Base-by-base conservation (phyloP, 2,888 invertebrate species). In the Netelia fuscicornis region DNA sequence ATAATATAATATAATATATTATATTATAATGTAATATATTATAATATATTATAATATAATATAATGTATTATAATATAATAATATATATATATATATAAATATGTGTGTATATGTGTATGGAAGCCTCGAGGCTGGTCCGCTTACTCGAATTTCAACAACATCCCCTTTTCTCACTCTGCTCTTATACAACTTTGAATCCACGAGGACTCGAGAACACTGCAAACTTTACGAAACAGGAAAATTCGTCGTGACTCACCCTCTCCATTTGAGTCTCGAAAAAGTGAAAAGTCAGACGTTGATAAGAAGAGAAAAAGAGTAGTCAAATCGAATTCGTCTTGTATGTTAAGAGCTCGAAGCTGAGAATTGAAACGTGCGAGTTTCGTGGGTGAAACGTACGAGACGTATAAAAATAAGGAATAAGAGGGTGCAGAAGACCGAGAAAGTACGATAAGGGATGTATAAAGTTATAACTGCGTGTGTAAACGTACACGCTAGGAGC, bases 391-490 rank as follows among this genome's bases (percentile, higher is more conserved):
- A 70, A 71, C n/a, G 20, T 17, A 56, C 1, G 42, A 54, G n/a
- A n/a, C 20, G 42, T 48, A 67, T 60, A 30, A 64, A n/a, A 65
- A 10, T 23, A 37, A 56, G n/a, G 11, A 52, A 64, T n/a, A 37
- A 2, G 72, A 74, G 62, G 44, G 64, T 67, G 67, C 76, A 68
- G 56, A 68, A 68, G 81, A 74, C 70, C 62, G 64, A 54, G 44
- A 77, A 78, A 83, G 83, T 52, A 52, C 67, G 56, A 62, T 20
- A 13, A 52, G 25, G 44, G 42, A 5, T 62, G 54, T 70, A 20
- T 60, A 54, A 13, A 25, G 10, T 23, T 17, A 67, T 10, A 48
- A 23, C 8, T 30, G 30, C 52, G 13, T 75, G 42, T 76, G 52
- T 62, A 48, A 48, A 48, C 48, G 48, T 48, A 48, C 71, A 44